phyloP scores from a whole-genome alignment of 2,113 vertebrate genomes.

The Columba janthina region DNA sequence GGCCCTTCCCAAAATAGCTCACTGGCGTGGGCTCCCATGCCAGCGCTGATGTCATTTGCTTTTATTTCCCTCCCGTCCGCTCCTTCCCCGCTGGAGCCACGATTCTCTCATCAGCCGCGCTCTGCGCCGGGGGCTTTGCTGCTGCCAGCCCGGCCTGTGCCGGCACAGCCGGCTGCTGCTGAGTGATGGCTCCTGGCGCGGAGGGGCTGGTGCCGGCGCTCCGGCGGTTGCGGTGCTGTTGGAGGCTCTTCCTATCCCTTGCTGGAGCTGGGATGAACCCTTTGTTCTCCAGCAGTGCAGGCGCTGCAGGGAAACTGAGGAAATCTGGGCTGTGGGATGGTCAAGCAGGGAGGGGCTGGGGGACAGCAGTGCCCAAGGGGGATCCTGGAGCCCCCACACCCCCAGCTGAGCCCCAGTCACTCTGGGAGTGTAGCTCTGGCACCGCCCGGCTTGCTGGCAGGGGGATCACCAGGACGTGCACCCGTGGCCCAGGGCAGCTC shows the following conservation, averaged over 20 bases:
- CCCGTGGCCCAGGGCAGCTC: rapidly evolving
- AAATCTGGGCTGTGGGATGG: rapidly evolving
- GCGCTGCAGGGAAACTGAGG: rapidly evolving
- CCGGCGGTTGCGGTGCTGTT: rapidly evolving
- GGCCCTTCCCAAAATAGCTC: constrained; percentile 73
- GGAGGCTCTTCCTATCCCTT: rapidly evolving
- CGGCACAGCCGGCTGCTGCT: background rate
- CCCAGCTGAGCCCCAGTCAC: rapidly evolving
- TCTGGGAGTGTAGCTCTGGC: rapidly evolving
- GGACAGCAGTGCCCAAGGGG: rapidly evolving
- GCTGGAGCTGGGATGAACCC: rapidly evolving
- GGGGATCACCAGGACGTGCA: rapidly evolving
- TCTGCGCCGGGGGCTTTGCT: background rate
- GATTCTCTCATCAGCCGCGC: background rate
- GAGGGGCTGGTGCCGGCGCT: background rate
- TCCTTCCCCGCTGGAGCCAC: background rate
- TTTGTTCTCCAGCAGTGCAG: rapidly evolving
- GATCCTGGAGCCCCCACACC: no score
- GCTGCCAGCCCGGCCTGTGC: background rate
- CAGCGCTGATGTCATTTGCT: constrained; percentile 75
- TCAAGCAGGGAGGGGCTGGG: rapidly evolving
- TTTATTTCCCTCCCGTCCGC: constrained; percentile 60
- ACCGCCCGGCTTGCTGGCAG: rapidly evolving
- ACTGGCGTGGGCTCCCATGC: constrained; percentile 44
- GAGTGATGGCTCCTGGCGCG: rapidly evolving